Conservation (phyloP, 2,113 vertebrate genomes). For the Chroicocephalus ridibundus region DNA sequence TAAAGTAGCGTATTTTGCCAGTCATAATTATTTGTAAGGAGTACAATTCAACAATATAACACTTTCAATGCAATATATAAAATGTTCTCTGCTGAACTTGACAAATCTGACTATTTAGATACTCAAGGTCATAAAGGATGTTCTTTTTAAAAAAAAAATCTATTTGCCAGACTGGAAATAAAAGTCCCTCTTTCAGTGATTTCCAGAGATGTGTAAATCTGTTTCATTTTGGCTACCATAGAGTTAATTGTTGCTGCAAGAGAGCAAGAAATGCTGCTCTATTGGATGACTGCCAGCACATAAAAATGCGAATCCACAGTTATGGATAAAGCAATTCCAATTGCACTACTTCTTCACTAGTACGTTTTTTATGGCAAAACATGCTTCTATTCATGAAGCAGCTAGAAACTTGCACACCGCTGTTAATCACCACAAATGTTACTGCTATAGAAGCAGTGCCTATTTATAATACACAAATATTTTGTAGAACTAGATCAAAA, state of each 20-base stretch:
- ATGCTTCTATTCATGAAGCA: conserved; percentile 2
- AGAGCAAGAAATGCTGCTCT: conserved; percentile 35
- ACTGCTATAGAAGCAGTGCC: neutral
- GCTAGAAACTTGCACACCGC: neutral
- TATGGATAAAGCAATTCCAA: conserved; percentile 34
- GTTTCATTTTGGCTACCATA: conserved; percentile 39
- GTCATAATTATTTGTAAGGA: neutral
- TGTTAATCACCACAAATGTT: neutral
- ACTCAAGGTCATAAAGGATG: neutral
- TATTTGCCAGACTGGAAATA: conserved; percentile 27
- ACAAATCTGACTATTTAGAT: neutral
- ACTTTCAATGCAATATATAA: neutral
- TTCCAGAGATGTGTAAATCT: conserved; percentile 23
- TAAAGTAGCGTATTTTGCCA: neutral
- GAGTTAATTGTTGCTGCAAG: conserved; percentile 59
- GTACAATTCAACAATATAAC: neutral
- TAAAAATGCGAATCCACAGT: conserved; percentile 31
- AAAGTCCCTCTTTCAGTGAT: neutral
- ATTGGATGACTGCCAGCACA: conserved; percentile 26
- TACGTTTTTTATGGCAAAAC: conserved; percentile 15
- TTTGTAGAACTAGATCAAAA: neutral
- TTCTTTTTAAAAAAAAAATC: neutral
- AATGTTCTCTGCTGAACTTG: neutral
- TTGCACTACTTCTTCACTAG: neutral
- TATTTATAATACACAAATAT: conserved; percentile 10